Base-by-base conservation (phyloP, 2,797 vertebrate species). In the Champsocephalus gunnari region DNA sequence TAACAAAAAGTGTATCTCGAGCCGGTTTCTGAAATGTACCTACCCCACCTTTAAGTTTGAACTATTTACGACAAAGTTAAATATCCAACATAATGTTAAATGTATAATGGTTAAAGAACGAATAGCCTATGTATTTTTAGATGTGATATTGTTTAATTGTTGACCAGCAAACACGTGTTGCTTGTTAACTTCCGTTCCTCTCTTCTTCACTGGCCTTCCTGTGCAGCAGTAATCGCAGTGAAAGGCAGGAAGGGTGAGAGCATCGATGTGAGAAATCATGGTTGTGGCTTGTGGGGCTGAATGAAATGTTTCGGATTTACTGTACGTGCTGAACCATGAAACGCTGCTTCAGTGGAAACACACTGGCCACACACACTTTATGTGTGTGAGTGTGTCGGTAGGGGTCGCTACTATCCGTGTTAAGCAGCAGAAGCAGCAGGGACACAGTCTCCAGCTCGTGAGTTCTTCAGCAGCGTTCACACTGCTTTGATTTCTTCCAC, bases 381-480 rank as follows among this genome's bases (percentile, higher is more conserved):
- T 67, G 19, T 38, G 16, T 5, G 0, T 1, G 2, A 17, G 28
- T 2, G 2, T 21, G 51, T 41, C 90, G 66, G 59, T 78, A 89
- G 90, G 88, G 71, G 89, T 56, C 90, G 89, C 90, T 89, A 12
- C 77, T 78, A 72, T 83, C 77, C 66, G 43, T 24, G 58, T 60
- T 58, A 34, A 45, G 34, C 58, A 72, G 48, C 77, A 38, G 57
- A 14, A 45, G 61, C 51, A 80, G 60, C 64, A 57, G 59, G 11
- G 65, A 47, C 80, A 55, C 44, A 48, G 47, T 64, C 63, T 80
- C 74, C 76, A 19, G 79, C 75, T 82, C 78, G 6, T 12, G 49
- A 51, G 60, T 28, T 69, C 61, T 56, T 34, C 80, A 50, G 75
- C 78, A 48, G 21, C 68, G 57, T 10, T 80, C 75, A 85, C 9